Base-by-base conservation (phyloP, 2,113 vertebrate genomes). In the Scomber japonicus region DNA sequence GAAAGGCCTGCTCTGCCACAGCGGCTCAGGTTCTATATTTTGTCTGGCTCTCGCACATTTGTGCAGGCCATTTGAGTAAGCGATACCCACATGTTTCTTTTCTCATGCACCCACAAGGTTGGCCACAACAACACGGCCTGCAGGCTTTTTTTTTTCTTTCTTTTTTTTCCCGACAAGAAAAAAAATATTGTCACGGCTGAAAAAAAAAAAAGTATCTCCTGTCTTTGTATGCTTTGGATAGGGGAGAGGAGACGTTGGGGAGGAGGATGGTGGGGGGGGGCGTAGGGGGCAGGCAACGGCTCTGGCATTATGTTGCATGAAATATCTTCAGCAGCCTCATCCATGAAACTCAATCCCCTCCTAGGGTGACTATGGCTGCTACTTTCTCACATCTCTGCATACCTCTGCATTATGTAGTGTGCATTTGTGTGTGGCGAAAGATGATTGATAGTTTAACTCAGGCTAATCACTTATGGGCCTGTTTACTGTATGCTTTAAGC, bases 271-370 rank as follows among this genome's bases (percentile, higher is more conserved):
- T 48, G 69, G 4, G 57, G 40, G 68, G 49, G 70, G 68, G 4
- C 51, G 92, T 85, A 62, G 92, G 75, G 75, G 93, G 80, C 90
- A 93, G 94, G 96, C 88, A 91, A 84, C 82, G 85, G 95, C 90
- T 92, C 84, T 85, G 92, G 96, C 92, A 93, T 97, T 93, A 85
- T 89, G 48, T 97, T 97, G 95, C 95, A 56, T 93, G 94, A 96
- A 96, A 96, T 95, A 96, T 95, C 94, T 95, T 95, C 95, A 96
- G 95, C 95, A 96, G 96, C 95, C 95, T 94, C 92, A 80, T 95
- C 95, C 94, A 93, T 94, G 94, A 94, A 96, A 97, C 94, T 90
- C 86, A 94, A 96, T 94, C 96, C 92, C 91, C 92, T 91, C 96
- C 95, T 96, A 95, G 95, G 95, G 95, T 96, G 95, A 95, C 94